phyloP scores from a whole-genome alignment of 2,888 invertebrate genomes.

The Drosophila colorata region DNA sequence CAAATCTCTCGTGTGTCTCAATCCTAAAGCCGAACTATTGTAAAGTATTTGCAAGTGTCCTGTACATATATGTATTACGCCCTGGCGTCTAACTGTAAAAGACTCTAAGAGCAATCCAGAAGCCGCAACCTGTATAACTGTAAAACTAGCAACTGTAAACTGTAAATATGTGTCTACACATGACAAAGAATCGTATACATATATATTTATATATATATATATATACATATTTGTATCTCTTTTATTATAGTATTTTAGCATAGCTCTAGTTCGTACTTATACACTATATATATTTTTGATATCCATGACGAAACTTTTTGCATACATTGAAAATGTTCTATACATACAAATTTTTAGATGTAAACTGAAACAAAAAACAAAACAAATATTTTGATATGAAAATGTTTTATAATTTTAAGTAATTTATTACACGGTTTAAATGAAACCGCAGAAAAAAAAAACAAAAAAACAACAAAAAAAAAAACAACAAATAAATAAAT shows the following conservation, averaged over 20 bases:
- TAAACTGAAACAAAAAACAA: constrained; percentile 27
- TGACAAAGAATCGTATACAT: constrained; percentile 32
- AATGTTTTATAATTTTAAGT: constrained; percentile 83
- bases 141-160: constrained; percentile 32
- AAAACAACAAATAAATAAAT: constrained; percentile 32
- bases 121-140: constrained; percentile 47
- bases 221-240: constrained; percentile 49
- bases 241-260: constrained; percentile 65
- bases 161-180: constrained; percentile 34
- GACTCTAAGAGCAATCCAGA: constrained; percentile 56
- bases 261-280: constrained; percentile 53
- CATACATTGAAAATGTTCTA: constrained; percentile 75
- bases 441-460: constrained; percentile 40
- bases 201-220: too few species aligned
- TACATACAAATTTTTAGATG: constrained; percentile 25
- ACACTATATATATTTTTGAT: constrained; percentile 68
- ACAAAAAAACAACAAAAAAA: constrained; percentile 24
- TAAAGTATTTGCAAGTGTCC: constrained; percentile 69
- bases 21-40: constrained; percentile 66
- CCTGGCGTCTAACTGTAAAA: constrained; percentile 63
- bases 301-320: constrained; percentile 45
- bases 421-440: constrained; percentile 75
- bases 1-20: constrained; percentile 45
- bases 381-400: constrained; percentile 73
- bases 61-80: constrained; percentile 69